phyloP scores from a whole-genome alignment of 2,888 invertebrate species.

The Catocala nupta region DNA sequence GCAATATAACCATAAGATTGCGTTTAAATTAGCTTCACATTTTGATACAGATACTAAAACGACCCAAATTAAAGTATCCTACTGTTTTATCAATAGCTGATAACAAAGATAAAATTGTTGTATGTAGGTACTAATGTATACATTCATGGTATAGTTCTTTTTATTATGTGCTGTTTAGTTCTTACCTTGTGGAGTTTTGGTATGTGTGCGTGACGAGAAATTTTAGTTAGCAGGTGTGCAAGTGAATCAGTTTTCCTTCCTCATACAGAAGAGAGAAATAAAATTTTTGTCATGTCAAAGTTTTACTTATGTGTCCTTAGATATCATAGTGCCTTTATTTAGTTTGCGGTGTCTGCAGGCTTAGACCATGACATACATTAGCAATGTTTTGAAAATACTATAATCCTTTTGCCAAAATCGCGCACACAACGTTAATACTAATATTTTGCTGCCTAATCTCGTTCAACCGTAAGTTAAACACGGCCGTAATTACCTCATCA shows the following conservation, averaged over 20 bases:
- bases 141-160: constrained; percentile 48
- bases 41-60: constrained; percentile 65
- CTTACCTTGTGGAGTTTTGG: constrained; percentile 36
- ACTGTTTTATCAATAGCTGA: constrained; percentile 78
- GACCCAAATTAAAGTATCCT: constrained; percentile 79
- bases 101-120: constrained; percentile 83
- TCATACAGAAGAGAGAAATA: background rate
- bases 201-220: constrained; percentile 63
- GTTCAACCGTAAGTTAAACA: too few relatives aligned
- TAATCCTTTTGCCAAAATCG: too few relatives aligned
- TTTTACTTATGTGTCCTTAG: background rate
- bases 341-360: too few relatives aligned
- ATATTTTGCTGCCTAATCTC: too few relatives aligned
- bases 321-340: too few relatives aligned
- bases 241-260: constrained; percentile 32
- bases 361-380: too few relatives aligned
- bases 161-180: constrained; percentile 22
- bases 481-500: too few relatives aligned
- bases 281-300: background rate
- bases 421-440: too few relatives aligned
- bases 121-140: constrained; percentile 62
- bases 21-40: constrained; percentile 22
- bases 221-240: constrained; percentile 64
- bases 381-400: too few relatives aligned
- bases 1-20: too few relatives aligned